phyloP scores from a whole-genome alignment of 2,113 vertebrate species.

The Vanacampus margaritifer region DNA sequence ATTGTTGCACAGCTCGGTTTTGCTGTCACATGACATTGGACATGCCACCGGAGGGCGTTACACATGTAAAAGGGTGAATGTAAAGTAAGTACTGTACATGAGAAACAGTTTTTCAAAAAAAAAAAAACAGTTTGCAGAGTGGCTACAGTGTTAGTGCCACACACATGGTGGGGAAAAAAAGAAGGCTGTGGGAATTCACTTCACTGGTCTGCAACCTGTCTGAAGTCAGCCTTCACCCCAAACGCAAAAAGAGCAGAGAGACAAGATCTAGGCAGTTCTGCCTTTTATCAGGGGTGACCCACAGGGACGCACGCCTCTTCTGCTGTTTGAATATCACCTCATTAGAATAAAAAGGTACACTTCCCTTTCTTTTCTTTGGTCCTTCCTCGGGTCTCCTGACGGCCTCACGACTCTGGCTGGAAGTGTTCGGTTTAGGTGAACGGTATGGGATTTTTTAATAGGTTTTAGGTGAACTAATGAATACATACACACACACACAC shows the following conservation, averaged over 20 bases:
- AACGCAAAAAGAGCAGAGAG: constrained; percentile 28
- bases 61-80: constrained; percentile 31
- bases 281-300: constrained; percentile 43
- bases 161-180: not conserved
- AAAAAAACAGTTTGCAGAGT: too few relatives aligned
- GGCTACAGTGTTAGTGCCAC: constrained; percentile 27
- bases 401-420: too few relatives aligned
- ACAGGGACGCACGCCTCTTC: not conserved
- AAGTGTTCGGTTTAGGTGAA: too few relatives aligned
- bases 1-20: constrained; percentile 53
- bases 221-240: constrained; percentile 59
- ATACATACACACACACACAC: too few relatives aligned
- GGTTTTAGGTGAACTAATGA: too few relatives aligned
- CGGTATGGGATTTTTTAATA: too few relatives aligned
- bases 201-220: constrained; percentile 50
- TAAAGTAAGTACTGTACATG: constrained; percentile 32
- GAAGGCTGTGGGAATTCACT: not conserved
- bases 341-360: not conserved
- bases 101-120: not conserved
- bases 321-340: constrained; percentile 27
- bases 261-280: constrained; percentile 53
- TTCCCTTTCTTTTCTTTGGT: too few relatives aligned
- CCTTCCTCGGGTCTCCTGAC: too few relatives aligned
- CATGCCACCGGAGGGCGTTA: constrained; percentile 55
- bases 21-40: constrained; percentile 38